These are phyloP conservation scores for Magallana ariakensis DNA, from an alignment of 1,140 invertebrate species.

Conservation along the genomic window DNA sequence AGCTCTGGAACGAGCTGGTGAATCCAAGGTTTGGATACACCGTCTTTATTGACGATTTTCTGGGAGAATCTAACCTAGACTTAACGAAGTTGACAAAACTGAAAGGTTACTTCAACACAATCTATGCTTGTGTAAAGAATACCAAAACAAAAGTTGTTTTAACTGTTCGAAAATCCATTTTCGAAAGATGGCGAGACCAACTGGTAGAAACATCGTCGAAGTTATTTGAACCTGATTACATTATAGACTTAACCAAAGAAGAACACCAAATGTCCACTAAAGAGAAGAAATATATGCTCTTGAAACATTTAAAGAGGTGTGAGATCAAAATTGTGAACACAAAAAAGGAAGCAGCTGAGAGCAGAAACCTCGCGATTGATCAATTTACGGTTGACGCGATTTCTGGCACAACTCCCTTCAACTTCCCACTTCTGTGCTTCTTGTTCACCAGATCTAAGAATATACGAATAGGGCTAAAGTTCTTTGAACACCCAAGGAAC, in stretches of 20 bases:
- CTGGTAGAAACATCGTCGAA: background rate
- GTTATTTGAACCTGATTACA: background rate
- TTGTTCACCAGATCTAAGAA: constrained; percentile 6
- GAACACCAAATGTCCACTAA: background rate
- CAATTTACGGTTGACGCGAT: background rate
- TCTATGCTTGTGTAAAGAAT: background rate
- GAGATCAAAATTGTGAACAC: background rate
- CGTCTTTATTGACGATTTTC: constrained; percentile 5
- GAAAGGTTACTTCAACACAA: background rate
- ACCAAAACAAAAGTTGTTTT: background rate
- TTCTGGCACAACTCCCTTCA: background rate
- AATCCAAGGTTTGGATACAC: background rate
- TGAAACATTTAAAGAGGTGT: background rate
- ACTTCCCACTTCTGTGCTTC: background rate
- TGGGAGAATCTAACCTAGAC: background rate
- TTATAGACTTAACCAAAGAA: background rate
- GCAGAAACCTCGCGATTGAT: background rate
- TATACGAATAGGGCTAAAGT: background rate
- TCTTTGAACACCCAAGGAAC: background rate
- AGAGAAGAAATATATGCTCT: background rate
- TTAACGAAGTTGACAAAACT: background rate
- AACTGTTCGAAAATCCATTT: constrained; percentile 12
- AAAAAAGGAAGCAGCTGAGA: background rate
- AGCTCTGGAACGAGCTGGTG: background rate
- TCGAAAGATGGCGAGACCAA: background rate